These are phyloP conservation scores for Alethe diademata DNA, from an alignment of 2,113 vertebrate genomes.

Conservation along the genomic window DNA sequence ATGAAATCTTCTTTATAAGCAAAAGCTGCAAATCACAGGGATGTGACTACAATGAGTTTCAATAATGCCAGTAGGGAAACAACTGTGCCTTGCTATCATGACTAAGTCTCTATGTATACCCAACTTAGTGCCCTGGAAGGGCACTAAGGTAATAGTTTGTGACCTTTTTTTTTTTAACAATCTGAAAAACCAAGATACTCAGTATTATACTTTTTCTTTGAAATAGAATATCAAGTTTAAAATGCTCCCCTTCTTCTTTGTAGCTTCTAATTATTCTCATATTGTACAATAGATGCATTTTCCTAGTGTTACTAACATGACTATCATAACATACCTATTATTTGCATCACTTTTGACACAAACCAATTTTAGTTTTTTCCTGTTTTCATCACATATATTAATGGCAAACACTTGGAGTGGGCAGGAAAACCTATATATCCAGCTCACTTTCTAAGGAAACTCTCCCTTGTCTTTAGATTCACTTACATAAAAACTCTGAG, in stretches of 20 bases:
- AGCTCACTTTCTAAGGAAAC: background rate
- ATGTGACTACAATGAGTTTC: accelerated
- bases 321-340: background rate
- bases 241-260: background rate
- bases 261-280: background rate
- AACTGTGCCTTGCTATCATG: background rate
- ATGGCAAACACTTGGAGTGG: background rate
- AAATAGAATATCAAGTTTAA: background rate
- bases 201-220: background rate
- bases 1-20: background rate
- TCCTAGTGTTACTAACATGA: background rate
- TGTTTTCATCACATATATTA: background rate
- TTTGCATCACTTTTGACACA: background rate
- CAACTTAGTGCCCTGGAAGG: background rate
- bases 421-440: background rate
- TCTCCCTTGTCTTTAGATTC: background rate
- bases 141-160: background rate
- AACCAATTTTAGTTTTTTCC: background rate
- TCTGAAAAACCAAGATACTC: background rate
- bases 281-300: background rate
- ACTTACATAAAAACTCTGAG: background rate
- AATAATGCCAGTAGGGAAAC: background rate
- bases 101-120: background rate
- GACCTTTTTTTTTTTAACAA: background rate
- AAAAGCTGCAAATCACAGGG: background rate